A percentile compares a stretch with the other conserved stretches of the same genome.
Conservation (phyloP, 2,797 vertebrate genomes). For the Eurystomus glaucurus region DNA sequence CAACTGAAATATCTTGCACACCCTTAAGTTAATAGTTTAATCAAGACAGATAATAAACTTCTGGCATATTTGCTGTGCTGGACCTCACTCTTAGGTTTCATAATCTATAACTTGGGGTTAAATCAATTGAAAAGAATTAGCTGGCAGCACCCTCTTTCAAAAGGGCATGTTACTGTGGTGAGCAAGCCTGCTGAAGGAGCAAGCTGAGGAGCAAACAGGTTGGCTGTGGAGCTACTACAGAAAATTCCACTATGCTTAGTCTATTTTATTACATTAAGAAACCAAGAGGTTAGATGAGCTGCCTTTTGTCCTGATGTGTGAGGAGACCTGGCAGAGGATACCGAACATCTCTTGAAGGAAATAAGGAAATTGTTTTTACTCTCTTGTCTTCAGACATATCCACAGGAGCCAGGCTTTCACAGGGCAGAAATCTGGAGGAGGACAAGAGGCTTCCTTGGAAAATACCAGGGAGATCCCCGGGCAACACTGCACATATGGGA, state of each 20-base stretch:
- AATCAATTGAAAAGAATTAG: not conserved
- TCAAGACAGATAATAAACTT: not conserved
- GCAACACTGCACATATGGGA: not conserved
- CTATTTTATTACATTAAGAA: not conserved
- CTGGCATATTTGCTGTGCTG: not conserved
- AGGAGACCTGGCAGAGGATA: not conserved
- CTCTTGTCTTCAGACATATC: not conserved
- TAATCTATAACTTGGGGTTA: not conserved
- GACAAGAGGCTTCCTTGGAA: not conserved
- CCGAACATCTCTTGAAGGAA: not conserved
- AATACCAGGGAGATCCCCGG: conserved; percentile 19
- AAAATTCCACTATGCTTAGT: not conserved
- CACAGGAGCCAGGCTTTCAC: not conserved
- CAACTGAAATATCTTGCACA: not conserved
- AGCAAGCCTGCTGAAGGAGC: not conserved
- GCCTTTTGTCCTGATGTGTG: not conserved
- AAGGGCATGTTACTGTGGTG: fast-evolving
- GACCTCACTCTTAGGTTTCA: not conserved
- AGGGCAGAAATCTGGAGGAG: not conserved
- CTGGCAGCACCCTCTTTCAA: not conserved
- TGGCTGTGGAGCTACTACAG: not conserved
- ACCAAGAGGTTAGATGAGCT: not conserved
- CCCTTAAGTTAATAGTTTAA: not conserved
- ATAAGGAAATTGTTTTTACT: not conserved
- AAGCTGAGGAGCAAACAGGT: not conserved